phyloP scores from a whole-genome alignment of 2,113 vertebrate genomes.

The Rhinolophus sinicus region DNA sequence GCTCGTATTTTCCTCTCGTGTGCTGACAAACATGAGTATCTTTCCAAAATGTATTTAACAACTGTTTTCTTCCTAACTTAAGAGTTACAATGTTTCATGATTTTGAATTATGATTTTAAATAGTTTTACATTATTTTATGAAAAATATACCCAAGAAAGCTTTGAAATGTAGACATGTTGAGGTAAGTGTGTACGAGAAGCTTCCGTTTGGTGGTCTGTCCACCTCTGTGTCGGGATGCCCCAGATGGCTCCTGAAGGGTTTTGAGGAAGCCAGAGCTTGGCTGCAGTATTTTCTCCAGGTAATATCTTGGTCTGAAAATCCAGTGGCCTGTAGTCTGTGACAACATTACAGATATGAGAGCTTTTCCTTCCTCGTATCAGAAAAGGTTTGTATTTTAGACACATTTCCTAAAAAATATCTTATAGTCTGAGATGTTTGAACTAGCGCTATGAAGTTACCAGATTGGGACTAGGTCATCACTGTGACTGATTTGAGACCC shows the following conservation, averaged over 20 bases:
- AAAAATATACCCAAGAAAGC: not conserved
- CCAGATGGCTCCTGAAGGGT: not conserved
- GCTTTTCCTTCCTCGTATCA: not conserved
- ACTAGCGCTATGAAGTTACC: not conserved
- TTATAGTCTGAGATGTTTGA: not conserved
- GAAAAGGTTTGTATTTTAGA: constrained; percentile 19
- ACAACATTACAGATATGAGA: not conserved
- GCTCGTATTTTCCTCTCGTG: not conserved
- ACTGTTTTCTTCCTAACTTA: not conserved
- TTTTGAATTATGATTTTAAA: constrained; percentile 14
- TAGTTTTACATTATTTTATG: constrained; percentile 20
- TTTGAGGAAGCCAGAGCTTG: not conserved
- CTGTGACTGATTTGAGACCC: not conserved
- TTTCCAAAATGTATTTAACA: not conserved
- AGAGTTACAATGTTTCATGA: not conserved
- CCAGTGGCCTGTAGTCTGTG: not conserved
- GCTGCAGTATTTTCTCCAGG: not conserved
- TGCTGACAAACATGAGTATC: not conserved
- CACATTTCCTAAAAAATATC: not conserved
- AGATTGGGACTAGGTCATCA: not conserved
- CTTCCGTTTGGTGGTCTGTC: not conserved
- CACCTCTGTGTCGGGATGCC: not conserved
- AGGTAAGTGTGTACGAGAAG: not conserved
- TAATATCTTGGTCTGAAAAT: not conserved
- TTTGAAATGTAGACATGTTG: not conserved